Evolutionary conservation across 92 coral and sea anemone genomes (phyloP).

Genomic region (Zoanthus gigantus): DNA sequence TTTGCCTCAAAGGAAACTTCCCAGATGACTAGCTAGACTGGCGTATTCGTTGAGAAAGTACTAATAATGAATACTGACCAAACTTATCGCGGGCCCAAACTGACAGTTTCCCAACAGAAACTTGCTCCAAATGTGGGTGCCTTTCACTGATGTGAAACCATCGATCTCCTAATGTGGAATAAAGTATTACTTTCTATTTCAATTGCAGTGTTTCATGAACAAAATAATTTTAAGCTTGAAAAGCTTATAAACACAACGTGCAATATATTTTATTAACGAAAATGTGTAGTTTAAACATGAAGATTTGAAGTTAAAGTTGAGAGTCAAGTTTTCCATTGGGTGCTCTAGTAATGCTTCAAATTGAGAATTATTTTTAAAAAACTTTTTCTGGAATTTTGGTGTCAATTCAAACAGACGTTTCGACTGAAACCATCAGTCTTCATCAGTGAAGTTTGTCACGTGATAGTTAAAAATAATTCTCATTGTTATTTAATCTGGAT

Average conservation of each 20-base stretch:
- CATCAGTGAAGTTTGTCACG: too few species aligned
- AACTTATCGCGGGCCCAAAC: conserved; percentile 92
- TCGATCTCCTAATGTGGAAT: conserved; percentile 63
- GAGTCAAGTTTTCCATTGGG: too few species aligned
- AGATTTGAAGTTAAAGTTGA: too few species aligned
- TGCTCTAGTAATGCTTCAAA: too few species aligned
- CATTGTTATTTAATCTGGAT: too few species aligned
- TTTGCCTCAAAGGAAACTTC: conserved; percentile 19
- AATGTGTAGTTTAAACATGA: too few species aligned
- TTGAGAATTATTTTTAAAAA: too few species aligned
- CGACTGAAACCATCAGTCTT: too few species aligned
- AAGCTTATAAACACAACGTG: not conserved
- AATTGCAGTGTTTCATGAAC: not conserved
- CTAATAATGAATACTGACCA: conserved; percentile 63
- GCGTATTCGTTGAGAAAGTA: not conserved
- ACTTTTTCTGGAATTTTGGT: too few species aligned
- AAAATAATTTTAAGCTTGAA: not conserved
- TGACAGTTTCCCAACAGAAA: conserved; percentile 84
- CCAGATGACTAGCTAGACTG: not conserved
- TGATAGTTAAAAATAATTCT: too few species aligned
- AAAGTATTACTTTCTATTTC: not conserved
- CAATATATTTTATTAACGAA: too few species aligned
- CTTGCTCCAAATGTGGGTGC: conserved; percentile 75
- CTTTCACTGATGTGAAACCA: conserved; percentile 93
- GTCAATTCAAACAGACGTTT: too few species aligned